Base-by-base conservation (phyloP, 2,888 invertebrate genomes). In the Hemithea aestivaria region DNA sequence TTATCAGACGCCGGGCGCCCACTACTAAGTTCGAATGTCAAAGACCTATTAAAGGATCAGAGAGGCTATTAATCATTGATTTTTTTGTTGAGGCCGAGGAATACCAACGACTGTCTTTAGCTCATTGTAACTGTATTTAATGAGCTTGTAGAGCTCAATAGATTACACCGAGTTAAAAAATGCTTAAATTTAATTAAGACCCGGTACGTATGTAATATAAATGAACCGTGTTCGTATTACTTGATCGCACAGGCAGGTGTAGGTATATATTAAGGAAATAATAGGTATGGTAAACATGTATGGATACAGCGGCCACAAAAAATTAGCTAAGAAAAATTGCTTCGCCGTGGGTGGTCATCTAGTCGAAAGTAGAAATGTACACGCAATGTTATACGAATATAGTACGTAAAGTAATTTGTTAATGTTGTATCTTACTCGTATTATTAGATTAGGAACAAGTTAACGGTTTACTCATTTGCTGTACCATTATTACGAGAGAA, bases 1-100 rank as follows among this genome's bases (percentile, higher is more conserved):
- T 36, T 45, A 35, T 50, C 41, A 35, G 56, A 62, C 64, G 62
- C 62, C 62, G 35, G 56, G 62, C 64, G 62, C 62, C 62, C 62
- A 66, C 60, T 48, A 53, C 51, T 50, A 51, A 53, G 48, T 60
- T 62, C 49, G 51, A 61, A 70, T 64, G 71, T 75, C 74, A 69
- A 72, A 57, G 66, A 73, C 67, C 72, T 66, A 62, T 62, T 62
- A 54, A 43, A 65, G 64, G 65, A 69, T 62, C 58, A 62, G 55
- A 65, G 56, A 58, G 49, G 66, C 62, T 65, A 84, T 83, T 70
- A 66, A 81, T 84, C 81, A 78, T 70, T 58, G 69, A 16, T 16
- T 16, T 78, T 79, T 81, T 81, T 80, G 74, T 73, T 66, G 56
- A 62, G 53, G 45, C 48, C 48, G 62, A 66, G 56, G 50, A 66